Evolutionary conservation across 2,113 vertebrate species (phyloP), one percentile per base, ranked within the genome.

Genomic region (Carollia perspicillata): DNA sequence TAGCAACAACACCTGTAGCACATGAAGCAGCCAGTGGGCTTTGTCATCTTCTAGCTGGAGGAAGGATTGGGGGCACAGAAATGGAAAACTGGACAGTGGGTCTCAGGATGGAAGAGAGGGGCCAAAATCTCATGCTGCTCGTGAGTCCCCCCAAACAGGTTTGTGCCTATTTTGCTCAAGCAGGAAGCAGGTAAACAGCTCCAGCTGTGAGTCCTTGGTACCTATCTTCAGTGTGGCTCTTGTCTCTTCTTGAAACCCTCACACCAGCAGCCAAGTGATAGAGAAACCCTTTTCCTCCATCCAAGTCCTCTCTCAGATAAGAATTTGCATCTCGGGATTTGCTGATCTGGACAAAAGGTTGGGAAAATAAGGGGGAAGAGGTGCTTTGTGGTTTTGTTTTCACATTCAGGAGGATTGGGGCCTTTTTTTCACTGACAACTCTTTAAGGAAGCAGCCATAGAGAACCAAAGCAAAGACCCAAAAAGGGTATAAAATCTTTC

Each of bases 1-100:
- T 97, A 96, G 98, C 97, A 98, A 98, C 97, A 84, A 65, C 97
- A 97, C 98, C 98, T 98, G 97, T 97, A 96, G 97, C 92, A 80
- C 84, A 95, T 96, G 94, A 97, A 93, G 97, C 97, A 97, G 79
- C 96, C 97, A 96, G 89, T 97, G 90, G 93, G 96, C 97, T 96
- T 93, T 96, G 95, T 97, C 96, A 97, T 47, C 91, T 94, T 95
- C 42, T 79, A 96, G 91, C 93, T 35, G 58, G 71, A 55, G 58
- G 40, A 7, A 53, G 65, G 71, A 33, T 91, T 58, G 60, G 85
- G 78, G 90, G 68, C 74, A 72, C 40, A n/a, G 81, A 58, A 72
- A 66, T 94, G 72, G 77, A 44, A 72, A 80, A 53, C 84, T 66
- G 84, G 90, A 60, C 84, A 60, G 78, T 44, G 86, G n/a, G 35